Conservation (phyloP, 2,888 invertebrate species). For the Dexiosoma caninum region DNA sequence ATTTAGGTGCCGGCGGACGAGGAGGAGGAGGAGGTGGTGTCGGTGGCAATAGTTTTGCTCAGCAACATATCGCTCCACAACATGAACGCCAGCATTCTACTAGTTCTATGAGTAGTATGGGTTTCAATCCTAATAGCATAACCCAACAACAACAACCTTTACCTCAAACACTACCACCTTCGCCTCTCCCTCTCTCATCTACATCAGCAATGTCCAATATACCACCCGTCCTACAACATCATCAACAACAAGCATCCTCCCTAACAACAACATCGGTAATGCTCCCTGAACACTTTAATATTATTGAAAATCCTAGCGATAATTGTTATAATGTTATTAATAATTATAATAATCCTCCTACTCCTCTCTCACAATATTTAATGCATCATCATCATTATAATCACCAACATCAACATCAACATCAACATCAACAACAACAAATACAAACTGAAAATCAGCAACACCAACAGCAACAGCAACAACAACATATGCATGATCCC, state of each 20-base stretch:
- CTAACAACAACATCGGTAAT: constrained; percentile 79
- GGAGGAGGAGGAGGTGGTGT: constrained; percentile 42
- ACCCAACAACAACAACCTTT: constrained; percentile 64
- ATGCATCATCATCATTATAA: constrained; percentile 34
- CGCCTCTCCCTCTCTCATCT: constrained; percentile 63
- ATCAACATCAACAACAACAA: constrained; percentile 26
- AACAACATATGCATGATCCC: constrained; percentile 64
- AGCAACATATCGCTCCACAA: constrained; percentile 61
- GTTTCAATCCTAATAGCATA: constrained; percentile 64
- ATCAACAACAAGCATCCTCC: constrained; percentile 71
- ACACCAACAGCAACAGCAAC: constrained; percentile 42
- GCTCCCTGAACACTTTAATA: constrained; percentile 77
- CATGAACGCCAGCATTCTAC: constrained; percentile 66
- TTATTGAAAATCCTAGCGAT: constrained; percentile 77
- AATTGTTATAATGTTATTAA: constrained; percentile 72
- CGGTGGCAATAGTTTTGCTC: not conserved
- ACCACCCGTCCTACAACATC: constrained; percentile 50
- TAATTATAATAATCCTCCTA: constrained; percentile 59
- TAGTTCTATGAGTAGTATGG: constrained; percentile 65
- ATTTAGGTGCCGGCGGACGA: constrained; percentile 48
- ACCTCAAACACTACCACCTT: constrained; percentile 58
- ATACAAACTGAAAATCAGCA: constrained; percentile 32
- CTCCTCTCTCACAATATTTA: constrained; percentile 59
- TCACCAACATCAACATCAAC: constrained; percentile 16
- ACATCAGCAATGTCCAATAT: constrained; percentile 46